Base-by-base conservation (phyloP, 2,797 vertebrate genomes). In the Esox lucius region DNA sequence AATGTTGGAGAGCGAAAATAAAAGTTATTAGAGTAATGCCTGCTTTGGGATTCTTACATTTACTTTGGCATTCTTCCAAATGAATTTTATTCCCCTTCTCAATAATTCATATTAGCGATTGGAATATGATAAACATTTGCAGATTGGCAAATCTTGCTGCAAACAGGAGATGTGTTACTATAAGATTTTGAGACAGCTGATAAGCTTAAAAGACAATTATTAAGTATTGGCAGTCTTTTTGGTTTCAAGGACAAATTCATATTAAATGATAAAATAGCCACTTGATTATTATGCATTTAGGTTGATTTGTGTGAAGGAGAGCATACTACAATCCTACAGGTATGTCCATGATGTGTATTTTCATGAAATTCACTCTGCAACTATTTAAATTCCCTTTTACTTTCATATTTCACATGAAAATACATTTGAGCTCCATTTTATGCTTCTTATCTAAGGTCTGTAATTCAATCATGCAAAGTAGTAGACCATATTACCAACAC, bases 51-150 rank as follows among this genome's bases (percentile, higher is more conserved):
- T 71, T 19, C 76, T 19, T 28, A 72, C 4, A 78, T 78, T 56
- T 68, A 39, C 56, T 75, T 56, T 81, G 74, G 80, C 76, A 26
- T 69, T 65, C 26, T 48, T 80, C 33, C 33, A 75, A 72, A 83
- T 74, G 0, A 39, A 68, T 68, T 78, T 75, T 72, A 70, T 78
- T 71, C 24, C 75, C 75, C 39, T 19, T 31, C 59, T 19, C 64
- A 49, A 35, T 81, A 78, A 85, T 86, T 78, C 13, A 51, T 39
- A 56, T 24, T 70, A 53, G 59, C 72, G 71, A 86, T 85, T 79
- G 62, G 69, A 82, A 79, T 77, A 84, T 85, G 16, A 68, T 71
- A 75, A 78, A 51, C 46, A 42, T 78, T 71, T 56, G 19, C 53
- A 56, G 53, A 11, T 9, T 73, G 48, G 74, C 19, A 74, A 84